These are phyloP conservation scores for Sycophila texana DNA, from an alignment of 2,888 invertebrate species.

Conservation along the genomic window DNA sequence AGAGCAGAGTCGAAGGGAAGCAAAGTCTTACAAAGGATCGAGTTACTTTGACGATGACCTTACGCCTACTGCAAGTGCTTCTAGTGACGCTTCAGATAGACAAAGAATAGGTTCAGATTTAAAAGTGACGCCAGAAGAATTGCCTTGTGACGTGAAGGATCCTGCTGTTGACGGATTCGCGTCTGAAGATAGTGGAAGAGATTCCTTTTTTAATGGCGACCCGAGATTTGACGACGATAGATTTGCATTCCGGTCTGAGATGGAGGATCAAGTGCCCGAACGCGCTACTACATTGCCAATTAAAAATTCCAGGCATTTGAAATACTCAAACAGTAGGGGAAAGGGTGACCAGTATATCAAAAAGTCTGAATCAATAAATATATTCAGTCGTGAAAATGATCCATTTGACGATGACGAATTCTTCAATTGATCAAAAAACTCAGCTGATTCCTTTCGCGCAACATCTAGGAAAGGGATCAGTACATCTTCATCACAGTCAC, in stretches of 20 bases:
- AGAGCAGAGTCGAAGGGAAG: constrained; percentile 65
- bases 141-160: constrained; percentile 63
- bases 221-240: constrained; percentile 70
- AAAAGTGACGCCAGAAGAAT: constrained; percentile 70
- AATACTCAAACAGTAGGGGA: constrained; percentile 73
- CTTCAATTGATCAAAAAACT: constrained; percentile 77
- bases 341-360: constrained; percentile 82
- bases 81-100: constrained; percentile 69
- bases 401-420: constrained; percentile 94
- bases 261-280: constrained; percentile 71
- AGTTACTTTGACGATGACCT: constrained; percentile 79
- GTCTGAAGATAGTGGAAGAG: constrained; percentile 64
- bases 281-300: constrained; percentile 64
- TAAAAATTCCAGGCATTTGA: constrained; percentile 72
- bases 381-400: constrained; percentile 90
- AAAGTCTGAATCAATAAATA: constrained; percentile 93
- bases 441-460: constrained; percentile 52
- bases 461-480: constrained; percentile 51
- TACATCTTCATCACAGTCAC: constrained; percentile 38
- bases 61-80: constrained; percentile 74
- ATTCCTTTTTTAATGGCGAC: constrained; percentile 71
- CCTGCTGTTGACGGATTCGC: constrained; percentile 63
- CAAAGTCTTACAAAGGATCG: constrained; percentile 63
- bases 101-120: constrained; percentile 65
- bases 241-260: constrained; percentile 70